phyloP scores from a whole-genome alignment of 2,888 invertebrate species.

The Nesidiocoris tenuis region DNA sequence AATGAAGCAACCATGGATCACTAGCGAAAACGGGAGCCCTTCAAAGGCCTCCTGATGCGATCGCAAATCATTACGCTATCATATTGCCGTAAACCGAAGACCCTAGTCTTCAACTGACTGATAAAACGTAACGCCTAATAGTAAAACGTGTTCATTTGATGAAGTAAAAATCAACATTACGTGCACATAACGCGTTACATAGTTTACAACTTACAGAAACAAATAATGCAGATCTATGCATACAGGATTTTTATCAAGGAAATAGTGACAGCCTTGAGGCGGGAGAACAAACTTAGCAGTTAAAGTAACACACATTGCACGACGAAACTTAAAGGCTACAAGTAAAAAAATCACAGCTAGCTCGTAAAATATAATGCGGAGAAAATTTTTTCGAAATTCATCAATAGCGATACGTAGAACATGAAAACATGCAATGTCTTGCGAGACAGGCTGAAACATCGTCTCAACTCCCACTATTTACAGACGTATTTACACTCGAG shows the following conservation, averaged over 20 bases:
- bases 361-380: constrained; percentile 4
- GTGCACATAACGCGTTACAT: background rate
- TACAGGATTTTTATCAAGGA: background rate
- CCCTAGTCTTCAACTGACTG: background rate
- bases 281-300: background rate
- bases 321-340: constrained; percentile 15
- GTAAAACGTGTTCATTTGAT: constrained; percentile 30
- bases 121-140: background rate
- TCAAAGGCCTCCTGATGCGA: background rate
- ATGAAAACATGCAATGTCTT: too few relatives aligned
- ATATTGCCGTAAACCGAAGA: background rate
- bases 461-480: background rate
- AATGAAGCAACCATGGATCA: background rate
- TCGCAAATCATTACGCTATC: background rate
- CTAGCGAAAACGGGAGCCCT: background rate
- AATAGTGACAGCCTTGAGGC: background rate
- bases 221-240: background rate
- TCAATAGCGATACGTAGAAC: too few relatives aligned
- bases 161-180: background rate
- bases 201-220: background rate
- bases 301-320: constrained; percentile 30
- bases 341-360: constrained; percentile 32
- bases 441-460: too few relatives aligned
- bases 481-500: background rate
- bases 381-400: constrained; percentile 14